Evolutionary conservation across 2,113 vertebrate species (phyloP).

Genomic region (Neolamprologus variostigma): DNA sequence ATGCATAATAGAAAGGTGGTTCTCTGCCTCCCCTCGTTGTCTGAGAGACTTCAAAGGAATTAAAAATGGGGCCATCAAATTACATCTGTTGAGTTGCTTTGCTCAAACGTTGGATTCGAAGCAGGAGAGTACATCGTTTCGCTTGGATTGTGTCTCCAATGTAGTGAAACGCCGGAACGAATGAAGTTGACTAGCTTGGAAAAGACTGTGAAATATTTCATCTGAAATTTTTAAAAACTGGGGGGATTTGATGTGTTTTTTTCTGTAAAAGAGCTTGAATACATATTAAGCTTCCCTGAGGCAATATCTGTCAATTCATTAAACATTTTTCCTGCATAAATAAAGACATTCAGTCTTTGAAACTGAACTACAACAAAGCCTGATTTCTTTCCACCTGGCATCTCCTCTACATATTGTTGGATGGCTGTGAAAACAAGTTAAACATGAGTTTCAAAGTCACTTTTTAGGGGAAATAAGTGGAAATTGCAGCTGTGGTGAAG

Average conservation of each 20-base stretch:
- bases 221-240: background rate
- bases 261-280: background rate
- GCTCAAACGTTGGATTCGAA: background rate
- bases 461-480: background rate
- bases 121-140: background rate
- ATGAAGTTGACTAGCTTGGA: background rate
- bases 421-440: background rate
- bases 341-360: background rate
- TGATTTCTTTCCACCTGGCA: background rate
- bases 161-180: background rate
- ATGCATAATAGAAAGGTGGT: slow-evolving; percentile 48
- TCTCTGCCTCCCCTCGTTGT: background rate
- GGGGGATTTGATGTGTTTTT: background rate
- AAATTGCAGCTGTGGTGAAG: background rate
- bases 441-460: background rate
- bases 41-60: slow-evolving; percentile 30
- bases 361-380: background rate
- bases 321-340: background rate
- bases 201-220: background rate
- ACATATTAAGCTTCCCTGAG: background rate
- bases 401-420: background rate
- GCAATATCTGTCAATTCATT: background rate
- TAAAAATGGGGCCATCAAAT: slow-evolving; percentile 37
- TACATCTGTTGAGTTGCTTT: slow-evolving; percentile 22
- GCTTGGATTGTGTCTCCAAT: background rate